A percentile compares a stretch with the other conserved stretches of the same genome.
phyloP scores from a whole-genome alignment of 64 coral and sea anemone genomes.

The Montipora cactus region DNA sequence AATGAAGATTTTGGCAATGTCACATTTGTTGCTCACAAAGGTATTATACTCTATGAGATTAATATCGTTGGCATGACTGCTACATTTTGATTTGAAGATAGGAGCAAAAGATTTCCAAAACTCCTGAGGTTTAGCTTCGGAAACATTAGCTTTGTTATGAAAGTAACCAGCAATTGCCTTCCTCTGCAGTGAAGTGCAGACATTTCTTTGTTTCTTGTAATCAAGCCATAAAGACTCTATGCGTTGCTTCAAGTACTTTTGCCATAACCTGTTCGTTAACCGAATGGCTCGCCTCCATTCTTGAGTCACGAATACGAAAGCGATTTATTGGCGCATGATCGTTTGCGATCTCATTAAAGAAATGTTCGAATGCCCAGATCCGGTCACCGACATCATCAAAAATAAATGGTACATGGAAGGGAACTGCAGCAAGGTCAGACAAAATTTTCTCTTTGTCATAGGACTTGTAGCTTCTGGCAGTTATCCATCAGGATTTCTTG shows the following conservation, averaged over 20 bases:
- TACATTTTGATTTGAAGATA: background rate
- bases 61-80: background rate
- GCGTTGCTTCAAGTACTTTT: background rate
- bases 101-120: background rate
- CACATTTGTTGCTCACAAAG: background rate
- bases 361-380: background rate
- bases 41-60: background rate
- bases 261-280: background rate
- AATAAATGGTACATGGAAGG: background rate
- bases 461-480: background rate
- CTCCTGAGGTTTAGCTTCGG: background rate
- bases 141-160: background rate
- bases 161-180: conserved; percentile 4
- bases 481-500: background rate
- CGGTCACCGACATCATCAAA: background rate
- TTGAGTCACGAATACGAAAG: conserved; percentile 3
- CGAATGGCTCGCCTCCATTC: background rate
- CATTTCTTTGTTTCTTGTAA: background rate
- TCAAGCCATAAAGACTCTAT: background rate
- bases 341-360: background rate
- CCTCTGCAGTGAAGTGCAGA: conserved; percentile 5
- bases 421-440: background rate
- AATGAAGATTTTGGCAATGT: background rate
- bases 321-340: background rate
- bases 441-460: background rate